Conservation (phyloP, 2,113 vertebrate genomes). For the Heliornis fulica region DNA sequence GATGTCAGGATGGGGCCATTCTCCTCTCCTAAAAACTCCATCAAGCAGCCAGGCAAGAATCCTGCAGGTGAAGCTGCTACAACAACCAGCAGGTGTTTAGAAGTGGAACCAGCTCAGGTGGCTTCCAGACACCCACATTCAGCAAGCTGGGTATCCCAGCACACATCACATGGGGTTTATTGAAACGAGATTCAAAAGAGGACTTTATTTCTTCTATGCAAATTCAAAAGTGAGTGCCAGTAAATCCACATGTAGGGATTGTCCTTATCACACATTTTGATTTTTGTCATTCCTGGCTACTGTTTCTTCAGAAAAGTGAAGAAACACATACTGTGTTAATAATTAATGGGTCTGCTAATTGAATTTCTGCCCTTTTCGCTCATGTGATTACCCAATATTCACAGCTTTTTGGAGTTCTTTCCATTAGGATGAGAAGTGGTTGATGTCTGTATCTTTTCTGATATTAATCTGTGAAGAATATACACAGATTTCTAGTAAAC, state of each 20-base stretch:
- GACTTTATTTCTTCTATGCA: not conserved
- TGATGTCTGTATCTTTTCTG: not conserved
- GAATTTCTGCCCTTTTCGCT: not conserved
- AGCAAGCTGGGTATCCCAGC: not conserved
- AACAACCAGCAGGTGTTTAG: not conserved
- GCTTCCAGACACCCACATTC: not conserved
- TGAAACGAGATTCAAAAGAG: not conserved
- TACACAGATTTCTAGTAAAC: not conserved
- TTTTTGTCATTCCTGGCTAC: not conserved
- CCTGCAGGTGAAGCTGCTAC: slow-evolving; percentile 8
- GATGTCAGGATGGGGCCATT: not conserved
- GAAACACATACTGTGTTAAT: not conserved
- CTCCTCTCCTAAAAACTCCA: not conserved
- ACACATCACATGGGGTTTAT: not conserved
- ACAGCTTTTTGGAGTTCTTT: not conserved
- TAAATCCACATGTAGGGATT: not conserved
- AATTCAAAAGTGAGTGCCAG: not conserved
- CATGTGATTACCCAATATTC: not conserved
- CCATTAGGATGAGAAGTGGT: not conserved
- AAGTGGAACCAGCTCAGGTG: not conserved
- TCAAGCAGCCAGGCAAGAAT: not conserved
- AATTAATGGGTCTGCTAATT: not conserved
- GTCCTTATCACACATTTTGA: not conserved
- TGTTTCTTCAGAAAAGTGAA: not conserved
- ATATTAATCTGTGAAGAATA: not conserved